Conservation (phyloP, 2,888 invertebrate species). For the Ectropis crepuscularia region DNA sequence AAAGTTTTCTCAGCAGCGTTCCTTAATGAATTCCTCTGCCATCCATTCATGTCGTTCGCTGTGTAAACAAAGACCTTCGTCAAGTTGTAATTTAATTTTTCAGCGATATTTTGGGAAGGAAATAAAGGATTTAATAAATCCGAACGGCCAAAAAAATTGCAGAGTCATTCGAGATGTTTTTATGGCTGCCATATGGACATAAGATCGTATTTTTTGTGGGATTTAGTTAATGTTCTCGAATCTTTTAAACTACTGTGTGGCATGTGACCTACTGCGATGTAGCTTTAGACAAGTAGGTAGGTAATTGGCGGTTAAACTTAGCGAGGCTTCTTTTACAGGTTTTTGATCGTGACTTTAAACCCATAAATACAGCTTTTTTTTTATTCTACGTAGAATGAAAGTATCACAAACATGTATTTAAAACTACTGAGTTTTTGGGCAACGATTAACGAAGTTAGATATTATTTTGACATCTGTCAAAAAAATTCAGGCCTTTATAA, state of each 20-base stretch:
- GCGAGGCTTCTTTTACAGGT: too few species aligned
- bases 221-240: background rate
- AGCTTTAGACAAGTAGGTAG: too few species aligned
- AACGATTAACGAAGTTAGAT: too few species aligned
- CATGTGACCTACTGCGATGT: background rate
- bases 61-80: constrained; percentile 78
- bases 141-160: constrained; percentile 33
- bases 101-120: constrained; percentile 49
- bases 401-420: too few species aligned
- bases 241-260: too few species aligned
- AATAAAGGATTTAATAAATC: constrained; percentile 52
- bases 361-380: too few species aligned
- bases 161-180: constrained; percentile 40
- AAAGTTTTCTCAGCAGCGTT: constrained; percentile 67
- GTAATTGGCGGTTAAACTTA: too few species aligned
- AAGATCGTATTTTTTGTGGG: background rate
- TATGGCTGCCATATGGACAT: constrained; percentile 24
- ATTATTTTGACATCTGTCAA: too few species aligned
- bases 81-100: constrained; percentile 62
- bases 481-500: too few species aligned
- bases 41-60: constrained; percentile 79
- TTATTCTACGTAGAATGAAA: too few species aligned
- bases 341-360: too few species aligned
- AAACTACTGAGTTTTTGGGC: too few species aligned
- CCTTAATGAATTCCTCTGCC: constrained; percentile 78